A percentile compares a stretch with the other conserved stretches of the same genome.
These are phyloP conservation scores for Apodemus speciosus DNA, from an alignment of 2,113 vertebrate species.

Conservation along the genomic window DNA sequence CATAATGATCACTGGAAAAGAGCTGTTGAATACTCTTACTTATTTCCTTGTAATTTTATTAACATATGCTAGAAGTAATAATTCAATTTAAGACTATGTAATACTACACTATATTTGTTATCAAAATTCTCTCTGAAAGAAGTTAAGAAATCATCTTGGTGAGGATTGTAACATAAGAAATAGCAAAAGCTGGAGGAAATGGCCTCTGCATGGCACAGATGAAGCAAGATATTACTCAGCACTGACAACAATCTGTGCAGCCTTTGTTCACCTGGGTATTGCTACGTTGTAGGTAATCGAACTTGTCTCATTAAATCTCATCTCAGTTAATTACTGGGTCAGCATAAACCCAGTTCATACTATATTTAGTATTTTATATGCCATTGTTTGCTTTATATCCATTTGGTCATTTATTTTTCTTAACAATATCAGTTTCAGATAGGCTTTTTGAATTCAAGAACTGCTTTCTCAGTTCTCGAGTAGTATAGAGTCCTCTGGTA, in stretches of 20 bases:
- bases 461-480: neutral
- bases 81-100: constrained; percentile 27
- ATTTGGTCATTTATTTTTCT: neutral
- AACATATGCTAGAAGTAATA: neutral
- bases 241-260: neutral
- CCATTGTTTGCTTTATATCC: neutral
- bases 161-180: neutral
- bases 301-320: neutral
- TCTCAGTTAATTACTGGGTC: neutral
- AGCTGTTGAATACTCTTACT: constrained; percentile 13
- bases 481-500: neutral
- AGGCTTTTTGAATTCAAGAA: neutral
- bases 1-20: constrained; percentile 9
- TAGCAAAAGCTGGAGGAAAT: neutral
- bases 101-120: constrained; percentile 18
- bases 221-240: neutral
- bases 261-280: neutral
- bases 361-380: neutral
- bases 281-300: neutral
- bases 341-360: neutral
- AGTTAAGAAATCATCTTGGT: neutral
- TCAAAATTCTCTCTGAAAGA: neutral
- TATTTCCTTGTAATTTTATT: constrained; percentile 19
- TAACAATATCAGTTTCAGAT: neutral
- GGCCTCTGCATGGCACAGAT: neutral